Evolutionary conservation across 2,888 invertebrate species (phyloP), one percentile per base, ranked within the genome.

Genomic region (Odiellus spinosus): DNA sequence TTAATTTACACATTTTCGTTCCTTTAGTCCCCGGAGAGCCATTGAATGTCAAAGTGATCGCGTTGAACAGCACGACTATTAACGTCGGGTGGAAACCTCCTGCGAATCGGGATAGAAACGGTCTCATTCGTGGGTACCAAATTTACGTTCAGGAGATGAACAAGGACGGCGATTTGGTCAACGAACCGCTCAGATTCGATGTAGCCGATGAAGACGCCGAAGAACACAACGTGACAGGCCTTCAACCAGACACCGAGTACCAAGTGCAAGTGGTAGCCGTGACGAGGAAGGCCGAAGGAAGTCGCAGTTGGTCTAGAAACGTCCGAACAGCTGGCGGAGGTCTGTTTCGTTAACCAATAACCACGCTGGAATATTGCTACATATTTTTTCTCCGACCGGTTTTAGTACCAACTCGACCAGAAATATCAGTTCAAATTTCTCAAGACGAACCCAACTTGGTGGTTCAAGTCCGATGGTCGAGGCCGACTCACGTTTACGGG

Each of bases 241-340:
- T 98, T 40, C 88, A 93, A 66, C 93, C 98, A 3, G 93, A 96
- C 63, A 91, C 96, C 1, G 77, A 78, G 59, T 98, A 98, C 69
- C 80, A 80, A 46, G 80, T 93, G 49, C 62, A 65, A 50, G 90
- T 96, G 49, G 91, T 91, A 1, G 98, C 95, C 1, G 73, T 95
- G 51, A 98, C 96, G 3, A 75, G 91, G 53, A 90, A 90, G 67
- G 98, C 98, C 39, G 96, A 98, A 65, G 98, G 98, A 17, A 83
- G 86, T 65, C 74, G 91, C 55, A 91, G 91, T 63, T 71, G 78
- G 51, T 82, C 87, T 19, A 82, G 82, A 47, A 77, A 77, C 51
- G 80, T 88, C 2, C 82, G 78, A 67, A 98, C 96, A 1, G 88
- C 88, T 21, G 91, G 93, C 46, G 90, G 90, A 55, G 90, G 82